Evolutionary conservation across 1,140 invertebrate species (phyloP).

Genomic region (Oryctes rhinoceros): DNA sequence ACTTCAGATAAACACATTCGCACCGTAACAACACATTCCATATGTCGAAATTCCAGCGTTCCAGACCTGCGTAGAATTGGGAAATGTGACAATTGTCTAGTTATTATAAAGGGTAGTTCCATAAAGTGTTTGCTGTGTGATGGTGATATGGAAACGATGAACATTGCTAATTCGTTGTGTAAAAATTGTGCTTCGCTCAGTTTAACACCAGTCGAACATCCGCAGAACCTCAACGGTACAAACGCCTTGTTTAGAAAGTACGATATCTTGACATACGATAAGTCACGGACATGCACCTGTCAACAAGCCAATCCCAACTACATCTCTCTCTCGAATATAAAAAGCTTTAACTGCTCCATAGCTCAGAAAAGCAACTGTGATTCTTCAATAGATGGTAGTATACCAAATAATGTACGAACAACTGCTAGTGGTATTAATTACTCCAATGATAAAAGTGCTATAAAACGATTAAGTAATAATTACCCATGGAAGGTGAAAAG

Average conservation of each 20-base stretch:
- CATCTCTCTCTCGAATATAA: slow-evolving; percentile 56
- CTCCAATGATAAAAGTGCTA: slow-evolving; percentile 43
- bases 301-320: slow-evolving; percentile 45
- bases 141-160: slow-evolving; percentile 52
- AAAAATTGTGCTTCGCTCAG: slow-evolving; percentile 55
- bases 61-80: slow-evolving; percentile 18
- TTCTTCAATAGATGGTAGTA: slow-evolving; percentile 55
- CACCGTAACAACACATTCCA: slow-evolving; percentile 15
- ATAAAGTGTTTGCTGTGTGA: slow-evolving; percentile 54
- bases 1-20: slow-evolving; percentile 26
- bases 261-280: slow-evolving; percentile 51
- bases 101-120: slow-evolving; percentile 14
- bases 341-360: slow-evolving; percentile 57
- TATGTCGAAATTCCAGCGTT: slow-evolving; percentile 36
- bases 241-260: slow-evolving; percentile 52
- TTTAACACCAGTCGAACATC: slow-evolving; percentile 55
- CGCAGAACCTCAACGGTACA: slow-evolving; percentile 47
- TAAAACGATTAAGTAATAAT: slow-evolving; percentile 44
- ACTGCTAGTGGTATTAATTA: slow-evolving; percentile 58
- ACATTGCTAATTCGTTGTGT: slow-evolving; percentile 55
- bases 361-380: slow-evolving; percentile 53
- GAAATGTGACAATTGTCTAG: slow-evolving; percentile 40
- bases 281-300: slow-evolving; percentile 39
- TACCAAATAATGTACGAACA: slow-evolving; percentile 55
- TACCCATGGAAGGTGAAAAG: slow-evolving; percentile 54